phyloP scores from a whole-genome alignment of 2,888 invertebrate species.

The Microctonus brassicae region DNA sequence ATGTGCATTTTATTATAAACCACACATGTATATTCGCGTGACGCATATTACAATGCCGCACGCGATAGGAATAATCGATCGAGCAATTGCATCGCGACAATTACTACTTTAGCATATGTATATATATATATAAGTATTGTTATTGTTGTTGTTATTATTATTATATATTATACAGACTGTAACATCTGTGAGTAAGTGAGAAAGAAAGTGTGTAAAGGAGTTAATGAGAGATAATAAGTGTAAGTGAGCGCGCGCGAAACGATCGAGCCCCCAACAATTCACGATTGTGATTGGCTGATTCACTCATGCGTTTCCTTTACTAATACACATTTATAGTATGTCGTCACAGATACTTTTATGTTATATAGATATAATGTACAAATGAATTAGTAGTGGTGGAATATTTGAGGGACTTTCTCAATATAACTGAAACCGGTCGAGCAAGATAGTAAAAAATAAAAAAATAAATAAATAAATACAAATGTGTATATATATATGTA shows the following conservation, averaged over 20 bases:
- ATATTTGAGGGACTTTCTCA: conserved; percentile 12
- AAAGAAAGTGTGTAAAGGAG: background rate
- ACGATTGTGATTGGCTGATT: conserved; percentile 15
- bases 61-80: conserved; percentile 16
- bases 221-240: background rate
- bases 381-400: background rate
- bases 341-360: background rate
- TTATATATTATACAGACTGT: background rate
- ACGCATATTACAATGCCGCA: background rate
- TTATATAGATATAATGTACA: background rate
- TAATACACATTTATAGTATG: background rate
- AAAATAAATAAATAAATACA: no score
- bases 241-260: conserved; percentile 5
- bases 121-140: no score
- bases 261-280: conserved; percentile 22
- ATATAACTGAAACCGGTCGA: background rate
- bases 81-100: background rate
- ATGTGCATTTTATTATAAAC: background rate
- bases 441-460: background rate
- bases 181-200: background rate
- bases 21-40: background rate
- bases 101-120: background rate
- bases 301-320: background rate
- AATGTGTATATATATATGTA: no score
- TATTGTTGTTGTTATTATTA: no score